Conservation (phyloP, 2,797 vertebrate species). For the Ambastaia sidthimunki region DNA sequence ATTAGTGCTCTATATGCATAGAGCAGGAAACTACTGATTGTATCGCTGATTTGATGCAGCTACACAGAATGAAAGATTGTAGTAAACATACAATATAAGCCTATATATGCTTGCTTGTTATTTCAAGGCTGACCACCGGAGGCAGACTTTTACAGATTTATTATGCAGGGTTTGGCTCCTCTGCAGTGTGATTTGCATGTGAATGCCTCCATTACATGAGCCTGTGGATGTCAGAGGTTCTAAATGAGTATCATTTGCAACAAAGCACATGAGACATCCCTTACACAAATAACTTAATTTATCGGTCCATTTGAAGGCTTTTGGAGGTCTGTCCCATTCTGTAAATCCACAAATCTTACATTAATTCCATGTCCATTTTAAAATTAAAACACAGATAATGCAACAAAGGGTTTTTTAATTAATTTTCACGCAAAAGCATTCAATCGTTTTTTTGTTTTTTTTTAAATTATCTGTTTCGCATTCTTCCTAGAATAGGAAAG, state of each 20-base stretch:
- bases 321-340: background rate
- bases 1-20: background rate
- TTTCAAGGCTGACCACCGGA: background rate
- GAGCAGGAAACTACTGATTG: conserved; percentile 5
- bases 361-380: background rate
- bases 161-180: background rate
- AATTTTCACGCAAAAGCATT: too few species aligned
- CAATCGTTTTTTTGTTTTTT: too few species aligned
- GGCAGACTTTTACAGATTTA: background rate
- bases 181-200: conserved; percentile 9
- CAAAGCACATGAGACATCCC: background rate
- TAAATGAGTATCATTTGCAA: background rate
- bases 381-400: background rate
- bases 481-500: too few species aligned
- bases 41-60: conserved; percentile 18
- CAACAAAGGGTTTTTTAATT: background rate
- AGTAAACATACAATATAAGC: background rate
- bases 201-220: conserved; percentile 18
- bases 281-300: conserved; percentile 10
- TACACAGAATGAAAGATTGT: background rate
- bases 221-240: background rate
- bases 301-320: background rate
- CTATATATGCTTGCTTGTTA: background rate
- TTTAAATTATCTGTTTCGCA: too few species aligned
- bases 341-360: background rate